These are phyloP conservation scores for Chloroceryle inda DNA, from an alignment of 2,797 vertebrate species.

Conservation along the genomic window DNA sequence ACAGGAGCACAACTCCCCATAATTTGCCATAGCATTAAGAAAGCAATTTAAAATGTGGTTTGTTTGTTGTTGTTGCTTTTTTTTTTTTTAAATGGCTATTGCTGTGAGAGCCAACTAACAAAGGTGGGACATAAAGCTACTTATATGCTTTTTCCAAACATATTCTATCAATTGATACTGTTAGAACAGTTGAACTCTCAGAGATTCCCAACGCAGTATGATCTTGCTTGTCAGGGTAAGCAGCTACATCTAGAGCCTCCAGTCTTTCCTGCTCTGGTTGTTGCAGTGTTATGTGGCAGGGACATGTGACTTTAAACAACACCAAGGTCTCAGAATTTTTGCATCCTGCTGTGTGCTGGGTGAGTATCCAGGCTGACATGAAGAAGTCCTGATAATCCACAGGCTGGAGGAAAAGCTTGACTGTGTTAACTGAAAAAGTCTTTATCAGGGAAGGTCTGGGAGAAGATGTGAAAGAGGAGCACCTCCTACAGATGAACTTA, in stretches of 20 bases:
- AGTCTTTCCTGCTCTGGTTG: neutral
- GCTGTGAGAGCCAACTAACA: neutral
- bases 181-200: neutral
- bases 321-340: neutral
- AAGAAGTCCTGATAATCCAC: neutral
- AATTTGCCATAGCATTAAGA: neutral
- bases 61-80: too few relatives aligned
- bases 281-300: neutral
- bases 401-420: neutral
- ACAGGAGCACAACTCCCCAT: neutral
- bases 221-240: neutral
- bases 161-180: neutral
- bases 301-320: neutral
- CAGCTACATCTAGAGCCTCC: neutral
- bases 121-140: neutral
- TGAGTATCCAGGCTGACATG: neutral
- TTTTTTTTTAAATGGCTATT: neutral
- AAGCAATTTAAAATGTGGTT: accelerated
- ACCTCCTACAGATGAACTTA: neutral
- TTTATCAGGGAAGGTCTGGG: neutral
- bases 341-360: neutral
- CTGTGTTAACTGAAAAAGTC: neutral
- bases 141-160: neutral
- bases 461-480: neutral
- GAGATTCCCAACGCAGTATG: neutral